Base-by-base conservation (phyloP, 1,140 invertebrate species). In the Ptiloglossa arizonensis region DNA sequence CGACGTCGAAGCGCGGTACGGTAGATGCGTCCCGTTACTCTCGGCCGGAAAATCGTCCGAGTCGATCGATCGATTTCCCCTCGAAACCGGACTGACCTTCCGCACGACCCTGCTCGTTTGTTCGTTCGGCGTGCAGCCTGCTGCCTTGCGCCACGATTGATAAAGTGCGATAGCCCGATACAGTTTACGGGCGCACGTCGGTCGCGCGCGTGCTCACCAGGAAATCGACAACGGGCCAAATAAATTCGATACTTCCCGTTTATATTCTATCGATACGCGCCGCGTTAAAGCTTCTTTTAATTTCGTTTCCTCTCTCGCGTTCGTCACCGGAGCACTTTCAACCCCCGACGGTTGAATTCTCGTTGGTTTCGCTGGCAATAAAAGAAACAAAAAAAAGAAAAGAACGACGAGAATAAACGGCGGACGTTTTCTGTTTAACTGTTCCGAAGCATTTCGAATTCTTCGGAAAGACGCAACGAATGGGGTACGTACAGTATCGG, bases 41-140 rank as follows among this genome's bases (percentile, higher is more conserved):
- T 69, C 35, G 17, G 9, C 22, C 50, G 48, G 35, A 69, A 69
- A 69, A 69, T 56, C 50, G 35, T 29, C 2, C 35, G 5, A 17
- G 22, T n/a, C 17, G 67, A 69, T 56, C 50, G 35, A 69, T 69
- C 22, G 22, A 68, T 54, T 52, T 54, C 15, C 48, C 38, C 35
- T 70, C 54, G 54, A 46, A 70, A n/a, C 68, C 3, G 19, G 50
- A 69, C 67, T 69, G 68, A 70, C 54, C 68, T 70, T 70, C 38
- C 54, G 24, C n/a, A 22, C 15, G 54, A 70, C 54, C 54, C 68
- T 59, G 38, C 54, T 32, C 52, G 54, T 32, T 70, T 44, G 24
- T 46, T 22, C 54, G 24, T 2, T 17, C 19, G 24, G 13, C 54
- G 38, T 46, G 19, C 50, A 69, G 35, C 22, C 24, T 27, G 32